Evolutionary conservation across 2,113 vertebrate species (phyloP), one percentile per base, ranked within the genome.

Genomic region (Corvus hawaiiensis): DNA sequence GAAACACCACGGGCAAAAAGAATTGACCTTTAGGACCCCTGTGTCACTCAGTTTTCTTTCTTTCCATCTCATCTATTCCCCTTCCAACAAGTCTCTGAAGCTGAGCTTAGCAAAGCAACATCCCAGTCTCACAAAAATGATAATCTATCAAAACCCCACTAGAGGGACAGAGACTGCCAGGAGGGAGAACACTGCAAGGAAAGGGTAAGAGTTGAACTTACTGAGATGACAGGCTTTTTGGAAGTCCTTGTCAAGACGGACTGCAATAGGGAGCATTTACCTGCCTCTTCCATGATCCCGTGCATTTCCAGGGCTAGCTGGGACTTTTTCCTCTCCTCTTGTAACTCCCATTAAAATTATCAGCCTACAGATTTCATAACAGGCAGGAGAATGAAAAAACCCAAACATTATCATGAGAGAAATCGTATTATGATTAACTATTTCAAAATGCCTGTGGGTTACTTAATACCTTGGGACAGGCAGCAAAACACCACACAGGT

Each of bases 341-440:
- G 64, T 59, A 95, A 94, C 73, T 97, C 91, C 41, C 68, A 92
- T 75, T 90, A 94, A 97, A 97, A 95, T 92, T 71, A 92, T 78
- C 94, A 93, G 86, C 94, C 91, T 92, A 95, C 94, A 75, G 84
- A 93, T 95, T 97, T 95, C 95, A 84, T 90, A 95, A 95, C 80
- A 81, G 84, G 72, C 39, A 85, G 52, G 51, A 77, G 86, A 94
- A 89, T 18, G 61, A 93, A 93, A 94, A 92, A 94, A 27, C 27
- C 64, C 39, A 30, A 92, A 52, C 55, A 67, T 43, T 95, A 94
- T 94, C 93, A 43, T 0, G 56, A 94, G 64, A 89, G 56, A 89
- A 94, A 96, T 93, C 43, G 0, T 71, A 67, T 77, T 92, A 86
- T 90, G 76, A 37, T 71, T 66, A 93, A 43, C 39, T 91, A 67